Percentiles rank a stretch among this genome's conserved stretches.
Conservation (phyloP, 2,797 vertebrate genomes). For the Sorex maritimensis region DNA sequence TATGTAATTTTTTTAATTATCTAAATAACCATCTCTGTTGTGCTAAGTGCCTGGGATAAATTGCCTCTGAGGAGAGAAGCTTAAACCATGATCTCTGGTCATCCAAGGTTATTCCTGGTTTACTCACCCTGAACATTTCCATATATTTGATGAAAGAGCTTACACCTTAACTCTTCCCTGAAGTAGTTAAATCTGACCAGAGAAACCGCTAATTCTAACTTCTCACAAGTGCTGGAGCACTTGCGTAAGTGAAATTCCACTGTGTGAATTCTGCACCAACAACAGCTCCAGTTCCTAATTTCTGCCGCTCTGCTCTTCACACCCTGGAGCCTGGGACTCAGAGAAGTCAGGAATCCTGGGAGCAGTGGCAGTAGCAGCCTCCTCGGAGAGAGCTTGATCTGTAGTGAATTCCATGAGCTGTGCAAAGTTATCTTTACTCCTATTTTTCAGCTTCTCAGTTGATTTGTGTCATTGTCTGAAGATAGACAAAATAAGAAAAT, state of each 20-base stretch:
- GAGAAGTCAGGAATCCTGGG: not conserved
- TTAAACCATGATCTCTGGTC: slow-evolving; percentile 8
- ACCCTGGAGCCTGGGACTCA: not conserved
- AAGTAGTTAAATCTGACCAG: slow-evolving; percentile 67
- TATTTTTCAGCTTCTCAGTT: not conserved
- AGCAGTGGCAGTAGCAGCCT: not conserved
- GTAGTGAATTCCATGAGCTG: slow-evolving; percentile 43
- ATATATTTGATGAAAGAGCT: slow-evolving; percentile 58
- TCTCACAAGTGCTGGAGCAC: slow-evolving; percentile 51
- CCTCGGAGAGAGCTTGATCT: slow-evolving; percentile 44
- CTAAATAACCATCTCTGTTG: not conserved
- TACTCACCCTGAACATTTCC: not conserved
- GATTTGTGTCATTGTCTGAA: slow-evolving; percentile 39
- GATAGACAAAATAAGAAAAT: not conserved
- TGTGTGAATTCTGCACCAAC: slow-evolving; percentile 57
- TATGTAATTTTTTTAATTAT: not conserved
- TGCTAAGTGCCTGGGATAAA: not conserved
- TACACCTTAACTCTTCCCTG: slow-evolving; percentile 53
- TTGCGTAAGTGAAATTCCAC: slow-evolving; percentile 74
- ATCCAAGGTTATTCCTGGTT: not conserved
- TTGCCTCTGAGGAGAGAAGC: slow-evolving; percentile 12
- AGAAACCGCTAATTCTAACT: slow-evolving; percentile 62
- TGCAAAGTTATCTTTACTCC: slow-evolving; percentile 27
- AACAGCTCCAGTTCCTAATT: slow-evolving; percentile 19
- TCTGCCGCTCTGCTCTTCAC: not conserved